A percentile compares a stretch with the other conserved stretches of the same genome.
These are phyloP conservation scores for Microctonus brassicae DNA, from an alignment of 2,888 invertebrate species.

Conservation along the genomic window DNA sequence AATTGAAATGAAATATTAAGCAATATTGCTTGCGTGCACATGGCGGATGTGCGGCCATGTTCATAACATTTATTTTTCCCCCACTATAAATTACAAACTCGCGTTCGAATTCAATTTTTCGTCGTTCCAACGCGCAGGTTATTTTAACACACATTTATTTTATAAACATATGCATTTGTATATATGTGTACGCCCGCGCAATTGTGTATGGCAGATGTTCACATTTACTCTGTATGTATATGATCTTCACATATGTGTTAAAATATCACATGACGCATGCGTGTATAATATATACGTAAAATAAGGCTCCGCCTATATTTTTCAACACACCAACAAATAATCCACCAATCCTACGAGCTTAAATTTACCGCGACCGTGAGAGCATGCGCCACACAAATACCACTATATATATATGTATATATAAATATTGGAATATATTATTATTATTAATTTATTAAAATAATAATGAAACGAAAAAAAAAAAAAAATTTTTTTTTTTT, in stretches of 20 bases:
- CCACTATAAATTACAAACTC: too few species aligned
- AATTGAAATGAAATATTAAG: background rate
- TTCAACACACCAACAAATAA: background rate
- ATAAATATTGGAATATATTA: too few species aligned
- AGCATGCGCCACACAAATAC: background rate
- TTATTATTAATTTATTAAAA: too few species aligned
- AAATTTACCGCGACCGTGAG: background rate
- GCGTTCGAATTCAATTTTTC: slow-evolving; percentile 45
- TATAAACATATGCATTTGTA: slow-evolving; percentile 5
- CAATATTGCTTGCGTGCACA: slow-evolving; percentile 35
- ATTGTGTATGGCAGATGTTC: slow-evolving; percentile 59
- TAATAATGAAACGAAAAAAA: too few species aligned
- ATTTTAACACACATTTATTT: background rate
- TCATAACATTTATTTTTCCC: slow-evolving; percentile 47
- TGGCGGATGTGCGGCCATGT: slow-evolving; percentile 62
- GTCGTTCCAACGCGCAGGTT: too few species aligned
- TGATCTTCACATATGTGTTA: too few species aligned
- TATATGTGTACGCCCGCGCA: slow-evolving; percentile 55
- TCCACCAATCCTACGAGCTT: background rate
- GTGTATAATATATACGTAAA: slow-evolving; percentile 36
- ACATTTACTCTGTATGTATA: background rate
- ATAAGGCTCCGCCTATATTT: background rate
- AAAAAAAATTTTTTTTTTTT: too few species aligned
- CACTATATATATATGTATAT: too few species aligned
- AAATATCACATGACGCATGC: slow-evolving; percentile 53